Evolutionary conservation across 2,797 vertebrate species (phyloP).

Genomic region (Balearica regulorum): DNA sequence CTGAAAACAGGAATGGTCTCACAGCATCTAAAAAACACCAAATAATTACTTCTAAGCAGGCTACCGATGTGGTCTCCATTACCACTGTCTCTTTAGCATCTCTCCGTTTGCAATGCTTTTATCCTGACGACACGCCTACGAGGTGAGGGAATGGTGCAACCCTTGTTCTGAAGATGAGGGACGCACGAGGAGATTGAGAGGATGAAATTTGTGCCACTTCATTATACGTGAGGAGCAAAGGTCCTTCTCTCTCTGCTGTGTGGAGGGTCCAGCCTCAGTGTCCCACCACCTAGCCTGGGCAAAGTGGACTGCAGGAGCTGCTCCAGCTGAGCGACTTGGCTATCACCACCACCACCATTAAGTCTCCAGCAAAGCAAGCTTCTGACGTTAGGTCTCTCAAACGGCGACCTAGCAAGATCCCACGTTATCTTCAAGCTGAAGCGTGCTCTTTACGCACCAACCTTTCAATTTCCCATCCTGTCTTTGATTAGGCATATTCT

Average conservation of each 20-base stretch:
- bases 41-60: neutral
- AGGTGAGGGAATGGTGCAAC: neutral
- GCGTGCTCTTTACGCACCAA: neutral
- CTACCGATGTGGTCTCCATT: neutral
- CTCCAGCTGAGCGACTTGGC: neutral
- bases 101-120: neutral
- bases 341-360: neutral
- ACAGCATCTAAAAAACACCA: neutral
- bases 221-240: fast-evolving
- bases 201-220: neutral
- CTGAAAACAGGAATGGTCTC: neutral
- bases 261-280: neutral
- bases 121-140: fast-evolving
- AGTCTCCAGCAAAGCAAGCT: neutral
- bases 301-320: neutral
- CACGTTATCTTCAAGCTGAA: neutral
- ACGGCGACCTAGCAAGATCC: fast-evolving
- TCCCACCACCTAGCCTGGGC: neutral
- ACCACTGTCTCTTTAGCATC: neutral
- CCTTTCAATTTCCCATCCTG: neutral
- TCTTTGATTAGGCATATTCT: neutral
- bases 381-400: neutral
- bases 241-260: neutral
- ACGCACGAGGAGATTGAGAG: neutral
- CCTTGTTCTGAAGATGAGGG: neutral